Base-by-base conservation (phyloP, 1,140 invertebrate species). In the Pseudomyrmex cubaensis region DNA sequence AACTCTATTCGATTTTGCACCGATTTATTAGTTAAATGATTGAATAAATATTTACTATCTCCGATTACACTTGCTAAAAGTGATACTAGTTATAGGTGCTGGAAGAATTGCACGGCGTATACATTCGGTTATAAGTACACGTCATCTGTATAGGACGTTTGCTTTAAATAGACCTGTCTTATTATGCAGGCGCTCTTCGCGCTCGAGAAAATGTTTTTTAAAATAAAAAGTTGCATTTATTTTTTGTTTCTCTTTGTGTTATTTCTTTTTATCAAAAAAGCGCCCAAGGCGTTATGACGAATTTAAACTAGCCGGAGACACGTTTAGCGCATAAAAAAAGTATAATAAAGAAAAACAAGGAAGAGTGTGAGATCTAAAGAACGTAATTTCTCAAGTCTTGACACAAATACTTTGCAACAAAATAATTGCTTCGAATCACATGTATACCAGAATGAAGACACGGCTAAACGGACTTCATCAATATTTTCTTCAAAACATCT, bases 321-420 rank as follows among this genome's bases (percentile, higher is more conserved):
- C 9, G 10, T 57, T 64, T 22, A 54, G 48, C 57, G 35, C 62
- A 69, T 78, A 69, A 59, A 15, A 35, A 35, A 35, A 35, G 35
- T 35, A 35, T 35, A 35, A 7, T 5, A 35, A 35, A 35, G 3
- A 35, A 35, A 7, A 35, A 35, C 35, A 7, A 35, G 12, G 25
- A 62, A 48, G 66, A 80, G 54, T 70, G 54, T 80, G 56, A 80
- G 46, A 59, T 80, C n/a, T 10, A 46, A 72, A 72, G 61, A 44
- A 78, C 20, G 66, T 12, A n/a, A 15, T 63, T 7, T 35, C 44
- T 70, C 46, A 54, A 59, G 54, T 80, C 66, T 80, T 80, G 59
- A 80, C 76, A 77, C 25, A 2, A 35, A 25, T 25, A 70, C 25
- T 66, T 64, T 66, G 48, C 44, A 61, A 80, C 12, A 50, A 20